Conservation (phyloP, 2,888 invertebrate species). For the Subacronicta megacephala region DNA sequence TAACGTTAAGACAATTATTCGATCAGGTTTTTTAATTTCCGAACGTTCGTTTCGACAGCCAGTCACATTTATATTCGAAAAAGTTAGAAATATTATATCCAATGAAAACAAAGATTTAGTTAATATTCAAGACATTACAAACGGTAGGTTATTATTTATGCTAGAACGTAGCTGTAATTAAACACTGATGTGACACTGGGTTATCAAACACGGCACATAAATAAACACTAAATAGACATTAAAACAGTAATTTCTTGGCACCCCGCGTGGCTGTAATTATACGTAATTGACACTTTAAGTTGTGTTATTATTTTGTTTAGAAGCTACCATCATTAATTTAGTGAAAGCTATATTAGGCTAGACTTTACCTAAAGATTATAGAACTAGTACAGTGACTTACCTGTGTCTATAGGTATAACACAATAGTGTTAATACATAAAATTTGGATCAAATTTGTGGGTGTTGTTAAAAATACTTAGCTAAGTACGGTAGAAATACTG, state of each 20-base stretch:
- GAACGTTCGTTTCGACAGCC: conserved; percentile 10
- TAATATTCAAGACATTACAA: conserved; percentile 37
- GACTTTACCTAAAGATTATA: no score
- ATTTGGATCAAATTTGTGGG: no score
- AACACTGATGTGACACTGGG: conserved; percentile 35
- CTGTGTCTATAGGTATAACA: no score
- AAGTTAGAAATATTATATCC: conserved; percentile 19
- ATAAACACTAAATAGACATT: conserved; percentile 43
- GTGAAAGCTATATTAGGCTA: no score
- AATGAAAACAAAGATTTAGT: conserved; percentile 37
- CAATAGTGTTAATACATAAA: no score
- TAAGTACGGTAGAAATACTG: no score
- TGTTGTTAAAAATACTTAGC: no score
- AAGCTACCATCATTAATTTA: background rate
- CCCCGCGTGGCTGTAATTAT: conserved; percentile 30
- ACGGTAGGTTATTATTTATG: conserved; percentile 32
- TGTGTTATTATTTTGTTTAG: conserved; percentile 3
- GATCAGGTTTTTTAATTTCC: conserved; percentile 30
- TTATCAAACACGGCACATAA: conserved; percentile 49
- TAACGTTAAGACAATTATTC: conserved; percentile 27
- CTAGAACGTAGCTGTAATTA: conserved; percentile 45
- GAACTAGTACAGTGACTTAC: no score
- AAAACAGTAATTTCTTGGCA: conserved; percentile 45
- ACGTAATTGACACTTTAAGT: conserved; percentile 14
- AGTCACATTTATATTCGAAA: conserved; percentile 18